phyloP scores from a whole-genome alignment of 2,113 vertebrate genomes.

The Ptilonorhynchus violaceus region DNA sequence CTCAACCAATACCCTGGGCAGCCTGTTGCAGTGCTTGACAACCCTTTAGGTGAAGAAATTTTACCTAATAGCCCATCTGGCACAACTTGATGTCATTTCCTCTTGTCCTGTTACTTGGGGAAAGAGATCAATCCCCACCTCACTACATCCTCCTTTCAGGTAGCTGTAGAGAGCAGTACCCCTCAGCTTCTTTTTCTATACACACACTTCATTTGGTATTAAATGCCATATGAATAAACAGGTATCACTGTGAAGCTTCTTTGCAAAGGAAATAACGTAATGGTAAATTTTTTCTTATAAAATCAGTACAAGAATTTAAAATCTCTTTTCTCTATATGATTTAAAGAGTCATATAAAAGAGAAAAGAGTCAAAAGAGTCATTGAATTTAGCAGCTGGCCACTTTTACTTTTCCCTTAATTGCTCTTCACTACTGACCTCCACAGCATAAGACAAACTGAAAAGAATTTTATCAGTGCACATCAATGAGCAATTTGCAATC shows the following conservation, averaged over 20 bases:
- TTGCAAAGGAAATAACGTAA: background rate
- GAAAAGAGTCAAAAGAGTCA: background rate
- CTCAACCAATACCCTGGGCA: background rate
- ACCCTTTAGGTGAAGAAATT: fast-evolving
- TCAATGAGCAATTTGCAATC: background rate
- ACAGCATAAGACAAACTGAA: background rate
- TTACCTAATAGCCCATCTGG: background rate
- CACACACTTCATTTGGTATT: background rate
- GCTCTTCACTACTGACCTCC: background rate
- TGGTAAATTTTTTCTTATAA: background rate
- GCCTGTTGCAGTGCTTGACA: background rate
- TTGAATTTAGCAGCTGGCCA: background rate
- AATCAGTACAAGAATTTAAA: background rate
- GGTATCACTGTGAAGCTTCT: background rate
- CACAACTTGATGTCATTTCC: background rate
- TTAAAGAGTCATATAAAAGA: background rate
- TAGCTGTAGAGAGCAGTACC: fast-evolving
- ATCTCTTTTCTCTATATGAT: background rate
- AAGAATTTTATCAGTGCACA: background rate
- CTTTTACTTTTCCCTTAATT: background rate
- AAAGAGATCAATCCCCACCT: background rate
- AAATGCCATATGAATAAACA: background rate
- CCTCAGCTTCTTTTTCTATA: background rate
- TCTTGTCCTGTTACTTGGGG: background rate
- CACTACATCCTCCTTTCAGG: background rate